phyloP scores from a whole-genome alignment of 2,113 vertebrate genomes.

The Solenodon paradoxus region DNA sequence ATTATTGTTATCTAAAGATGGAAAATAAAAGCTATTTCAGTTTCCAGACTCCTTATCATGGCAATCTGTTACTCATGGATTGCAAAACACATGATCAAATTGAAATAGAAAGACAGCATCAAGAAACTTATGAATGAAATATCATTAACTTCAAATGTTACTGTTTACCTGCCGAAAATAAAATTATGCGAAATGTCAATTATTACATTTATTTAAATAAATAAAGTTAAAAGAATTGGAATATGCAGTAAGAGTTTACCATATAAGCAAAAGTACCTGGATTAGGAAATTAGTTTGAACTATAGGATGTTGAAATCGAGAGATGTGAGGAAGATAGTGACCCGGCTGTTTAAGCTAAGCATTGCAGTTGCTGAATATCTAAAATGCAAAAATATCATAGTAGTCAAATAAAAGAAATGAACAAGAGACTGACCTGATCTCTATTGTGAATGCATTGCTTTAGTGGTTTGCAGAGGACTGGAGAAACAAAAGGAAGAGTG shows the following conservation, averaged over 20 bases:
- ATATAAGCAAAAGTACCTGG: background rate
- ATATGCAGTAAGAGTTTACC: background rate
- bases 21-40: background rate
- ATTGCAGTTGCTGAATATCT: constrained; percentile 62
- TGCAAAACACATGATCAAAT: background rate
- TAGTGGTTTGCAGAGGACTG: constrained; percentile 47
- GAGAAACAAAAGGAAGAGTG: constrained; percentile 68
- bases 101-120: background rate
- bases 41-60: background rate
- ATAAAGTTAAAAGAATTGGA: background rate
- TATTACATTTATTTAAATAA: background rate
- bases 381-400: constrained; percentile 69
- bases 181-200: background rate
- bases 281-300: constrained; percentile 19
- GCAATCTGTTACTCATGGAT: background rate
- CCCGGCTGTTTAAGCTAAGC: constrained; percentile 51
- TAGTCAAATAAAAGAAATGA: constrained; percentile 66
- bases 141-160: background rate
- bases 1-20: background rate
- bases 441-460: constrained; percentile 41
- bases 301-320: constrained; percentile 33
- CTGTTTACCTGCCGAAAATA: background rate
- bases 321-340: background rate
- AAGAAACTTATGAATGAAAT: background rate
- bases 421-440: constrained; percentile 68